Percentiles rank a stretch among this genome's conserved stretches.
phyloP scores from a whole-genome alignment of 2,113 vertebrate species.

The Ellobius talpinus region DNA sequence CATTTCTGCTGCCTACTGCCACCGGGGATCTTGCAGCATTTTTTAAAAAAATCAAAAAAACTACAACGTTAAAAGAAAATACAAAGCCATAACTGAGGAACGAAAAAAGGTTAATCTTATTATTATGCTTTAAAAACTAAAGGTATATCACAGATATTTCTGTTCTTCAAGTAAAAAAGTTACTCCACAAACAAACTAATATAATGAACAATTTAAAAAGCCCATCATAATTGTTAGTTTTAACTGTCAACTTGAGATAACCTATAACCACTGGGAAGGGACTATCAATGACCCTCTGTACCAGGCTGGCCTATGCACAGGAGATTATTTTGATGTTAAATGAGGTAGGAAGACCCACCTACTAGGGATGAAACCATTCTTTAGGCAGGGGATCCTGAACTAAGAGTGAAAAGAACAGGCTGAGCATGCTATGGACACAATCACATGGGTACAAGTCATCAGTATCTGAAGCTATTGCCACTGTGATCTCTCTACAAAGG shows the following conservation, averaged over 20 bases:
- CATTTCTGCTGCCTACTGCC: no score
- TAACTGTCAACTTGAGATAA: no score
- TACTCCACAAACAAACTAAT: slow-evolving; percentile 52
- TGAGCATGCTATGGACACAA: neutral
- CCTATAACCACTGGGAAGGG: neutral
- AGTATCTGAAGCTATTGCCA: no score
- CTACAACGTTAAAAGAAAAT: neutral
- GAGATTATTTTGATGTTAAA: neutral
- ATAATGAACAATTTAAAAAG: slow-evolving; percentile 40
- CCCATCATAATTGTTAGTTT: neutral
- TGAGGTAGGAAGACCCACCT: neutral
- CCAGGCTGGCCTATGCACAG: neutral
- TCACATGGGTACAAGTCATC: no score
- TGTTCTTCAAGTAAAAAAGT: slow-evolving; percentile 42
- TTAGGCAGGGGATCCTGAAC: neutral
- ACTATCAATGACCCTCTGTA: neutral
- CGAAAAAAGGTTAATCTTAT: neutral
- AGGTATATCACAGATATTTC: neutral
- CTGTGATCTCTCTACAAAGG: neutral
- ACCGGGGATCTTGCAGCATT: no score
- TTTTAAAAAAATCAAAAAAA: no score
- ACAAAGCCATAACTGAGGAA: slow-evolving; percentile 32
- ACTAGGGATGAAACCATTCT: neutral
- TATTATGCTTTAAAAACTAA: slow-evolving; percentile 33
- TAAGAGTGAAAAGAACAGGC: neutral